Base-by-base conservation (phyloP, 2,888 invertebrate species). In the Oligia fasciuncula region DNA sequence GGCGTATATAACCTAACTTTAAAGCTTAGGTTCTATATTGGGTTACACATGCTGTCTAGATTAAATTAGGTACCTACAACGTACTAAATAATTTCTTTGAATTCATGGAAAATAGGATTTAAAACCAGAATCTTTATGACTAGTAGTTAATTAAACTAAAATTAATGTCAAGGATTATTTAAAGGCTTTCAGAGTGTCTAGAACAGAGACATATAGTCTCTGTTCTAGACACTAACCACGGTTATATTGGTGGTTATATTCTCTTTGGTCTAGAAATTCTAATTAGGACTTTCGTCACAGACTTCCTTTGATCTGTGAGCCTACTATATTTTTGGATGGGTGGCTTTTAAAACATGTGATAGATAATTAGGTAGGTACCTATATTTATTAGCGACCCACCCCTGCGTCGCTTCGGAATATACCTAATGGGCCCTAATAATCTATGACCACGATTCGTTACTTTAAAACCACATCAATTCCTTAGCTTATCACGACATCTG, bases 121-220 rank as follows among this genome's bases (percentile, higher is more conserved):
- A n/a, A 23, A 57, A 46, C 14, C 1, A 13, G 29, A 57, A 5
- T 75, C 0, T 49, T 60, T 29, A 14, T 66, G 40, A 57, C 11
- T 76, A 54, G 23, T 49, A 49, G 49, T 76, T 57, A 49, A 67
- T 76, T 14, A 46, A 63, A 40, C 17, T n/a, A 19, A 6, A 63
- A 54, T 46, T 51, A 13, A 14, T 70, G n/a, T 54, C 35, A 69
- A 71, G 8, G 43, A 13, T 9, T n/a, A 43, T 11, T 23, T n/a
- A 57, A 23, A 23, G 14, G 9, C 19, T 63, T 46, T 57, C 4
- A 35, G n/a, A n/a, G 2, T 70, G n/a, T 23, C 11, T 23, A 62
- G 6, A 49, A 49, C 1, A 40, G 4, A 40, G 40, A 40, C 40
- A 29, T 40, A 40, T 40, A 40, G 29, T 29, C 29, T 29, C 29